Conservation (phyloP, 2,797 vertebrate species). For the Todus mexicanus region DNA sequence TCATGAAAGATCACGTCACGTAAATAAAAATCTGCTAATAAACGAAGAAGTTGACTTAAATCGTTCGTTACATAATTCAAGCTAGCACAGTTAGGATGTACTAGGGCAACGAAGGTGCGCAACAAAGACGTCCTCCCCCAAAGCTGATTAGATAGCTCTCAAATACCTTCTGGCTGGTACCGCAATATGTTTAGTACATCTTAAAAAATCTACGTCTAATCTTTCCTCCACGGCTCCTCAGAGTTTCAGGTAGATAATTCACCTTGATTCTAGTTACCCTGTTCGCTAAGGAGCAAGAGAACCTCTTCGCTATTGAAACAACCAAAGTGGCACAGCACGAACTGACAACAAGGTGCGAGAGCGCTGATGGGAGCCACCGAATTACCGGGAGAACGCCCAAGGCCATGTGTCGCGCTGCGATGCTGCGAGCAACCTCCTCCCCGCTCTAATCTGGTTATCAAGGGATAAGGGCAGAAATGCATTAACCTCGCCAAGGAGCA, state of each 20-base stretch:
- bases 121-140: background rate
- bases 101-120: background rate
- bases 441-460: constrained; percentile 44
- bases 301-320: background rate
- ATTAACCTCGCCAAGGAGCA: constrained; percentile 8
- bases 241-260: background rate
- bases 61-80: background rate
- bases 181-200: background rate
- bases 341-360: background rate
- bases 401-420: rapidly evolving
- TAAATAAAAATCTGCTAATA: background rate
- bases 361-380: background rate
- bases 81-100: background rate
- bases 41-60: background rate
- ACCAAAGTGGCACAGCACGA: background rate
- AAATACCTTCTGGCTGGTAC: constrained; percentile 5
- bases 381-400: rapidly evolving
- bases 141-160: constrained; percentile 40
- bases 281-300: background rate
- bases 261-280: no score
- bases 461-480: background rate
- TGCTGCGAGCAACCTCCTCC: background rate
- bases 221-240: background rate
- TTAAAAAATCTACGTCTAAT: background rate
- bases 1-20: background rate